A percentile compares a stretch with the other conserved stretches of the same genome.
Evolutionary conservation across 2,797 vertebrate genomes (phyloP).

Genomic region (Chaunax sp.): DNA sequence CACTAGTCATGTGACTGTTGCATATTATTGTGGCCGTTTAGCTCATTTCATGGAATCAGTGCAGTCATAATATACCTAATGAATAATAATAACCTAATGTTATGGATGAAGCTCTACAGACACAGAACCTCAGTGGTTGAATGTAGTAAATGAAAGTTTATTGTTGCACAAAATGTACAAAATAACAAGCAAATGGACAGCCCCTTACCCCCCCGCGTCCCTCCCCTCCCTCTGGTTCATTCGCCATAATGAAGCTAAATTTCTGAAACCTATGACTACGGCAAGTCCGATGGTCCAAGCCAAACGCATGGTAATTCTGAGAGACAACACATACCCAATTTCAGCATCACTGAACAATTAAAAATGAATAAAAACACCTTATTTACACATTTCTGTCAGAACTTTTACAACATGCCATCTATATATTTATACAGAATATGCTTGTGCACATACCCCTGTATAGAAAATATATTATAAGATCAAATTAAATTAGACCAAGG

Average conservation of each 20-base stretch:
- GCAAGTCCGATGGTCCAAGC: constrained; percentile 84
- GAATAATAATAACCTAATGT: not conserved
- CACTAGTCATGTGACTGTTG: not conserved
- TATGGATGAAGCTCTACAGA: not conserved
- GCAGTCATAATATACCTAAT: not conserved
- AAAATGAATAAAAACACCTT: constrained; percentile 90
- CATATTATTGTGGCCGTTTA: not conserved
- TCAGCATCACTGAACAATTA: constrained; percentile 88
- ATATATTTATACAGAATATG: constrained; percentile 87
- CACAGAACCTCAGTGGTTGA: constrained; percentile 41
- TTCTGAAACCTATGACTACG: constrained; percentile 85
- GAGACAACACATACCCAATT: constrained; percentile 86
- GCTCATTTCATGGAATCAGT: not conserved
- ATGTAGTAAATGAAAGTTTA: constrained; percentile 92
- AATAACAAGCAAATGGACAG: constrained; percentile 92
- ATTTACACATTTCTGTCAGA: constrained; percentile 87
- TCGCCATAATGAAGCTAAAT: constrained; percentile 84
- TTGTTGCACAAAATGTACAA: constrained; percentile 94
- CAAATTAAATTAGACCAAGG: constrained; percentile 86
- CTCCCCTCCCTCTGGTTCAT: constrained; percentile 74
- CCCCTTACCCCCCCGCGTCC: constrained; percentile 44
- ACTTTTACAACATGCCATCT: constrained; percentile 89
- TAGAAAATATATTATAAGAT: constrained; percentile 87
- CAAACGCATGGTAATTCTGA: constrained; percentile 84
- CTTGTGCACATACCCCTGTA: constrained; percentile 82